These are phyloP conservation scores for Tetraodon nigroviridis DNA, from an alignment of 2,113 vertebrate species.

Conservation along the genomic window DNA sequence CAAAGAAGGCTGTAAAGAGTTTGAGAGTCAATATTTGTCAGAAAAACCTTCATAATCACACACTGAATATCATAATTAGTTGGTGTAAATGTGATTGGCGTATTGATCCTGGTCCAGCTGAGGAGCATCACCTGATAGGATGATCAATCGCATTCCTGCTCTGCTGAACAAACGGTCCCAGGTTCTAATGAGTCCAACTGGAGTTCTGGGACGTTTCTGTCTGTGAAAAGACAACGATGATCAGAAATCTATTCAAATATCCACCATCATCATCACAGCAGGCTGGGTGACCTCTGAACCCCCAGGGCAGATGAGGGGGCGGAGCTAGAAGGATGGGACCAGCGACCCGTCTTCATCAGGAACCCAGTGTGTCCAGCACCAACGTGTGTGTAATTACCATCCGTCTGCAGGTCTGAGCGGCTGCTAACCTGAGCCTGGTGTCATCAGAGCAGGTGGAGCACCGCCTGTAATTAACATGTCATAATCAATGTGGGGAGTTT, in stretches of 20 bases:
- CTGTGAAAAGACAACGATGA: too few relatives aligned
- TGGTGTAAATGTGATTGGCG: slow-evolving; percentile 1
- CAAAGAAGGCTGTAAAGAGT: not conserved
- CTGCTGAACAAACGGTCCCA: not conserved
- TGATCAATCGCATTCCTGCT: not conserved
- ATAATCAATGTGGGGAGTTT: slow-evolving; percentile 96
- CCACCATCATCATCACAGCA: too few relatives aligned
- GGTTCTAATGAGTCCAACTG: too few relatives aligned
- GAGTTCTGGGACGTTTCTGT: too few relatives aligned
- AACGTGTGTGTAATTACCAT: too few relatives aligned
- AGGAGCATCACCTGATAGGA: not conserved
- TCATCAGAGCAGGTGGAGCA: slow-evolving; percentile 93
- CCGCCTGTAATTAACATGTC: slow-evolving; percentile 99
- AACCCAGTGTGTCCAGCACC: too few relatives aligned
- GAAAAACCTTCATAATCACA: slow-evolving; percentile 46
- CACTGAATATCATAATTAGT: slow-evolving; percentile 49
- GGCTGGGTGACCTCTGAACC: too few relatives aligned
- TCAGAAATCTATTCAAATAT: too few relatives aligned
- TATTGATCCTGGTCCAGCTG: not conserved
- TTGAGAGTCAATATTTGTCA: slow-evolving; percentile 37
- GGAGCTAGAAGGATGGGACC: too few relatives aligned
- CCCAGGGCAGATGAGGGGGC: too few relatives aligned
- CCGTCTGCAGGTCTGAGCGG: not conserved
- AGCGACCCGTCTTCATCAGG: too few relatives aligned
- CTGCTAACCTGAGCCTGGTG: slow-evolving; percentile 50